Evolutionary conservation across 1,140 invertebrate genomes (phyloP).

Genomic region (Orchestia grillus): DNA sequence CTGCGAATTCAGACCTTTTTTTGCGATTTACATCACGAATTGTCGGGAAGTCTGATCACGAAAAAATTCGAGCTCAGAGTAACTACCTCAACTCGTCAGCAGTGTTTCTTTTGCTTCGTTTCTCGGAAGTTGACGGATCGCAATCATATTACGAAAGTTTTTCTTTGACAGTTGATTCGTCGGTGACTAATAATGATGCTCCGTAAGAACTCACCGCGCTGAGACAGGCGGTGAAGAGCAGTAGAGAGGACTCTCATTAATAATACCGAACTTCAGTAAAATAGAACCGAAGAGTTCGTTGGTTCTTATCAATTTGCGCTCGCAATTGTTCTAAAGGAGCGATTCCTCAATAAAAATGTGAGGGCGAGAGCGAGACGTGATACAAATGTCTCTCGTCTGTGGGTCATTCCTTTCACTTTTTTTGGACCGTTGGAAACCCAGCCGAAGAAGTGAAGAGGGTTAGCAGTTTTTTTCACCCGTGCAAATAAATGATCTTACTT

Average conservation of each 20-base stretch:
- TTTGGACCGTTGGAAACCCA: slow-evolving; percentile 3
- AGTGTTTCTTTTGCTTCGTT: slow-evolving; percentile 8
- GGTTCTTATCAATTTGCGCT: slow-evolving; percentile 16
- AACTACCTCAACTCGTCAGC: slow-evolving; percentile 21
- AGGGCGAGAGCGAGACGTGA: neutral
- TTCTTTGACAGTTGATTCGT: slow-evolving; percentile 45
- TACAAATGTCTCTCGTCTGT: slow-evolving; percentile 23
- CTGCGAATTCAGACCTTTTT: neutral
- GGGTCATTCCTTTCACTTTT: slow-evolving; percentile 47
- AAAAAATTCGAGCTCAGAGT: neutral
- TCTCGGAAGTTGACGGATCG: slow-evolving; percentile 21
- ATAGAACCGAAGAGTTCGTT: neutral
- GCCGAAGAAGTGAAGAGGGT: slow-evolving; percentile 49
- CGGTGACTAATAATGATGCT: slow-evolving; percentile 48
- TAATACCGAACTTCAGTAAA: slow-evolving; percentile 17
- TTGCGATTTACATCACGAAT: neutral
- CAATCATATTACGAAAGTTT: slow-evolving; percentile 50
- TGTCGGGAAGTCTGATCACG: neutral
- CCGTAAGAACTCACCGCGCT: neutral
- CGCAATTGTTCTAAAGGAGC: slow-evolving; percentile 27
- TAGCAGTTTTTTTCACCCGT: slow-evolving; percentile 46
- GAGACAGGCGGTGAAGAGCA: neutral
- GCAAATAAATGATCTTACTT: slow-evolving; percentile 57
- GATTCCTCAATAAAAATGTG: slow-evolving; percentile 12
- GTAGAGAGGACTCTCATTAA: slow-evolving; percentile 22